A percentile compares a stretch with the other conserved stretches of the same genome.
phyloP scores from a whole-genome alignment of 1,140 invertebrate genomes.

The Papilio dardanus region DNA sequence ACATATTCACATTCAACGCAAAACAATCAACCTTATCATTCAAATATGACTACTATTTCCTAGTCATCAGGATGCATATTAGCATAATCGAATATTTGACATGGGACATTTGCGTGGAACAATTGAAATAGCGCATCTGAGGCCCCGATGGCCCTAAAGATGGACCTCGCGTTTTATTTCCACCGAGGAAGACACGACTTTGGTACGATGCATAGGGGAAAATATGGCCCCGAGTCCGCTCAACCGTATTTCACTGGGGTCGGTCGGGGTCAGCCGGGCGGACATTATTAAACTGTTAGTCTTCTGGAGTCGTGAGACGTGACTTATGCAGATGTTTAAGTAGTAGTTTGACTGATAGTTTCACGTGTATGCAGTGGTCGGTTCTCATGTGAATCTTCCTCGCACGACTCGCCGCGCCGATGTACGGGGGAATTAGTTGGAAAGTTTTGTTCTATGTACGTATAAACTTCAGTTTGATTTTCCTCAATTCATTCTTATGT shows the following conservation, averaged over 20 bases:
- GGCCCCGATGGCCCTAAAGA: conserved; percentile 78
- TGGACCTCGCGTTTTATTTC: conserved; percentile 81
- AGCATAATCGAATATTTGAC: background rate
- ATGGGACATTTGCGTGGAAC: conserved; percentile 50
- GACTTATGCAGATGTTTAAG: conserved; percentile 81
- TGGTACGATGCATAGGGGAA: conserved; percentile 75
- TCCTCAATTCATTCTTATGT: background rate
- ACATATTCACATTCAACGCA: conserved; percentile 56
- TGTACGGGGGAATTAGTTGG: conserved; percentile 74
- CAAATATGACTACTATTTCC: conserved; percentile 23
- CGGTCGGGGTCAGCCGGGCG: conserved; percentile 66
- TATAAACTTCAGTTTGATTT: background rate
- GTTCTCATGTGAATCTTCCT: conserved; percentile 75
- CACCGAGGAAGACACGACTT: conserved; percentile 80
- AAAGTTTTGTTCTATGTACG: conserved; percentile 58
- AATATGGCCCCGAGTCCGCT: conserved; percentile 77
- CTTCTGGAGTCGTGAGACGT: conserved; percentile 74
- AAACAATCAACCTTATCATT: background rate
- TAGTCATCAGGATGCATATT: background rate
- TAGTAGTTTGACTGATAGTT: conserved; percentile 79
- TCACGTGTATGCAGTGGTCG: conserved; percentile 73
- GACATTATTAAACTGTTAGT: conserved; percentile 82
- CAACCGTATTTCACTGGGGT: conserved; percentile 78
- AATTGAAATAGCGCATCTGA: conserved; percentile 75
- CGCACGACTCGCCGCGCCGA: conserved; percentile 63